A percentile compares a stretch with the other conserved stretches of the same genome.
Evolutionary conservation across 2,797 vertebrate genomes (phyloP).

Genomic region (Garrulus glandarius): DNA sequence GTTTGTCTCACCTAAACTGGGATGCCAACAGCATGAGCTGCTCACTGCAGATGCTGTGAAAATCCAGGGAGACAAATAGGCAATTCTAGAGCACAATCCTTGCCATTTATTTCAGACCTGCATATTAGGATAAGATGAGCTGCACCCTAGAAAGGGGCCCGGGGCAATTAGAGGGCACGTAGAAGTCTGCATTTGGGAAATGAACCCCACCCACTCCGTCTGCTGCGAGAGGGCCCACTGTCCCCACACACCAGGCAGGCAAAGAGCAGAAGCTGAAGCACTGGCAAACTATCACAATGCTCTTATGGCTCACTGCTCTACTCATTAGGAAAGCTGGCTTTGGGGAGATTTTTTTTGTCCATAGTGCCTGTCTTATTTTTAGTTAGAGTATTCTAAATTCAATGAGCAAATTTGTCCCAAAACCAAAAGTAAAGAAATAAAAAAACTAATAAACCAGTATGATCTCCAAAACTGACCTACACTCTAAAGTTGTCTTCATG

Average conservation of each 20-base stretch:
- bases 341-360: not conserved
- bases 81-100: not conserved
- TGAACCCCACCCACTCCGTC: not conserved
- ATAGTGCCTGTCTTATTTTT: not conserved
- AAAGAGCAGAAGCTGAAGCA: not conserved
- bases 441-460: not conserved
- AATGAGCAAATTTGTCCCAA: not conserved
- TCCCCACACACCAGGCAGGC: not conserved
- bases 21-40: not conserved
- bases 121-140: not conserved
- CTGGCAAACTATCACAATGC: not conserved
- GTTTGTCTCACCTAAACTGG: not conserved
- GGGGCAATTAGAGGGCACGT: not conserved
- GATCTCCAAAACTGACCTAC: not conserved
- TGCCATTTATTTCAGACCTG: not conserved
- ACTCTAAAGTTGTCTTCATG: not conserved
- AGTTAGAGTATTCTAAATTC: not conserved
- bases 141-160: not conserved
- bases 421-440: not conserved
- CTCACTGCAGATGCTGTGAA: not conserved
- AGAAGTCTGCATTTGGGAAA: not conserved
- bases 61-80: not conserved
- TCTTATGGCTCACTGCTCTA: not conserved
- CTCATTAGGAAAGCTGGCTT: not conserved
- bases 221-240: accelerated